These are phyloP conservation scores for Ceratosolen solmsi DNA, from an alignment of 1,140 invertebrate species.

Conservation along the genomic window DNA sequence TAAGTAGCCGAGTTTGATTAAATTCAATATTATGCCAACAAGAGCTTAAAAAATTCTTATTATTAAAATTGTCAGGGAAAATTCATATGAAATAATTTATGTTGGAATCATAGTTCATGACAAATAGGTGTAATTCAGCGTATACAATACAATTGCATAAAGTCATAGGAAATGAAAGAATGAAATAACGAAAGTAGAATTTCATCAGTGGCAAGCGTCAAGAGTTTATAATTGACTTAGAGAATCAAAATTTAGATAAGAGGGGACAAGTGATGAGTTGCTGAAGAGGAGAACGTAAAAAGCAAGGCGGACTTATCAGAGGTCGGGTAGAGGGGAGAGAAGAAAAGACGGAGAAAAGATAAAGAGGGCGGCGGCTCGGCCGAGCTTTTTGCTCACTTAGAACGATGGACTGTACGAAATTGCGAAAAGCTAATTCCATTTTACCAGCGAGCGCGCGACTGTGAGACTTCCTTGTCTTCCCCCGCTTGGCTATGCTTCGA, in stretches of 20 bases:
- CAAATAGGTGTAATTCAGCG: neutral
- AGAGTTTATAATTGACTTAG: neutral
- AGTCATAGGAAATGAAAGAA: too few species aligned
- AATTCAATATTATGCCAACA: too few species aligned
- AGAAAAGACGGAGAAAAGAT: conserved; percentile 30
- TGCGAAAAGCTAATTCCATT: conserved; percentile 69
- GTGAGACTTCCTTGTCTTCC: conserved; percentile 56
- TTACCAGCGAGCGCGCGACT: conserved; percentile 53
- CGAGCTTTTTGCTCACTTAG: conserved; percentile 59
- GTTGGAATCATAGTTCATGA: too few species aligned
- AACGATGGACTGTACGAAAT: conserved; percentile 64
- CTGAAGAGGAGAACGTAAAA: neutral
- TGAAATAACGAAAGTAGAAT: too few species aligned
- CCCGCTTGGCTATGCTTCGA: conserved; percentile 35
- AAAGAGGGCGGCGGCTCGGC: neutral
- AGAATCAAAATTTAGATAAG: neutral
- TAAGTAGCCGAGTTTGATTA: too few species aligned
- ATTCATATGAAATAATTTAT: too few species aligned
- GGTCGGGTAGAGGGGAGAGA: neutral
- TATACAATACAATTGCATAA: neutral
- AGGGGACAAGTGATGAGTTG: neutral
- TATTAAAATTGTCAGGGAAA: too few species aligned
- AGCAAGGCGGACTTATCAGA: neutral
- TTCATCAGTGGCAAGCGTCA: neutral
- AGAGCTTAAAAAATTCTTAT: too few species aligned